Base-by-base conservation (phyloP, 2,797 vertebrate species). In the Etheostoma perlongum region DNA sequence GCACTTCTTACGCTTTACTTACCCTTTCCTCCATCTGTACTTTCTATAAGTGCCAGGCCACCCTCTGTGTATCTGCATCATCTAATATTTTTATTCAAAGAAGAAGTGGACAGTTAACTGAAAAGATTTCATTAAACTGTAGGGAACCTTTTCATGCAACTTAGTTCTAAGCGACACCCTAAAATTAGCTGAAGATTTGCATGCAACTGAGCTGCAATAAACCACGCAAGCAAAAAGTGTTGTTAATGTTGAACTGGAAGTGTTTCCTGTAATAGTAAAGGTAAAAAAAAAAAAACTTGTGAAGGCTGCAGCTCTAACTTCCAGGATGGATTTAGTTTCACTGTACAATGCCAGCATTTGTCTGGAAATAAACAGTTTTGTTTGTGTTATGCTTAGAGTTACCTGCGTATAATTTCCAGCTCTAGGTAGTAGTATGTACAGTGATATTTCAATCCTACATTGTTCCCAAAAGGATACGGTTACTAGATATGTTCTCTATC, bases 361-460 rank as follows among this genome's bases (percentile, higher is more conserved):
- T 57, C n/a, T 76, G 61, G 5, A 73, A 81, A 78, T 66, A 3
- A 53, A 30, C 23, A 6, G 21, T 33, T 68, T 67, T 67, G 69
- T 66, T 76, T 23, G 77, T 68, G 27, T 48, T 27, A 11, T 59
- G 42, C 12, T 61, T 52, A 4, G 46, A 40, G 61, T 57, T 57
- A 30, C 42, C 21, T 23, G 48, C 23, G 61, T 65, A 51, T 53
- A 52, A 65, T n/a, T 52, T 42, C 21, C 46, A 69, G 6, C 25
- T 72, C 54, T 21, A 14, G 21, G 47, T 16, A 74, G 62, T 21
- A 67, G 30, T 40, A 47, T n/a, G 40, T 59, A n/a, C 30, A 44
- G 47, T n/a, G 46, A 66, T 46, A 46, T 46, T 57, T 52, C 8
- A 57, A 55, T 30, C 12, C 25, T 2, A 61, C 27, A 9, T 48